phyloP scores from a whole-genome alignment of 2,888 invertebrate species.

The Lordiphosa andalusiaca region DNA sequence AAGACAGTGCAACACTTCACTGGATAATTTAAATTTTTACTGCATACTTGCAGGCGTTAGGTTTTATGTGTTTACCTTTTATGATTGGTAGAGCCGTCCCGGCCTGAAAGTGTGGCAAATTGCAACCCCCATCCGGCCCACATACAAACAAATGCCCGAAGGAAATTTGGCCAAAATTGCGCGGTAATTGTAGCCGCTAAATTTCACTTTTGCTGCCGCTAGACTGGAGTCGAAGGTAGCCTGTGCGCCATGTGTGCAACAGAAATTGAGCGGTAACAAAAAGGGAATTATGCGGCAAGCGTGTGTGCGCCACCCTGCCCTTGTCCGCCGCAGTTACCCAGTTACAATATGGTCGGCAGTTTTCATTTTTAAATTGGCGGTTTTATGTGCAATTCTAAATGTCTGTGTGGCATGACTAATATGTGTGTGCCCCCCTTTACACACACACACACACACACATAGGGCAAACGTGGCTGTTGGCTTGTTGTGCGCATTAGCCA shows the following conservation, averaged over 20 bases:
- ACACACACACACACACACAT: not conserved
- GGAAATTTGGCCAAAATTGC: constrained; percentile 69
- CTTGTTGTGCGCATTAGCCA: constrained; percentile 67
- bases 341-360: constrained; percentile 42
- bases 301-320: not conserved
- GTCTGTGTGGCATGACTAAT: constrained; percentile 37
- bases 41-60: constrained; percentile 59
- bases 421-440: constrained; percentile 6
- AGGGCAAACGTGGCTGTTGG: constrained; percentile 22
- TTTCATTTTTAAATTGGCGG: constrained; percentile 75
- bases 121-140: constrained; percentile 26
- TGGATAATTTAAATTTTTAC: constrained; percentile 58
- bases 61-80: constrained; percentile 58
- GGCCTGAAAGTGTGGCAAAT: constrained; percentile 70
- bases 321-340: not conserved
- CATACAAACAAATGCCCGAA: constrained; percentile 31
- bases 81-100: constrained; percentile 40
- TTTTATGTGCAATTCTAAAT: constrained; percentile 69
- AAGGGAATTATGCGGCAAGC: constrained; percentile 59
- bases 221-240: constrained; percentile 19
- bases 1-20: constrained; percentile 47
- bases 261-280: constrained; percentile 67
- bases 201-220: constrained; percentile 66
- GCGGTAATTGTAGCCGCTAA: constrained; percentile 73
- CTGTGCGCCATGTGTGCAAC: constrained; percentile 45